A percentile compares a stretch with the other conserved stretches of the same genome.
These are phyloP conservation scores for Gallinago paraguaiae DNA, from an alignment of 2,113 vertebrate species.

Conservation along the genomic window DNA sequence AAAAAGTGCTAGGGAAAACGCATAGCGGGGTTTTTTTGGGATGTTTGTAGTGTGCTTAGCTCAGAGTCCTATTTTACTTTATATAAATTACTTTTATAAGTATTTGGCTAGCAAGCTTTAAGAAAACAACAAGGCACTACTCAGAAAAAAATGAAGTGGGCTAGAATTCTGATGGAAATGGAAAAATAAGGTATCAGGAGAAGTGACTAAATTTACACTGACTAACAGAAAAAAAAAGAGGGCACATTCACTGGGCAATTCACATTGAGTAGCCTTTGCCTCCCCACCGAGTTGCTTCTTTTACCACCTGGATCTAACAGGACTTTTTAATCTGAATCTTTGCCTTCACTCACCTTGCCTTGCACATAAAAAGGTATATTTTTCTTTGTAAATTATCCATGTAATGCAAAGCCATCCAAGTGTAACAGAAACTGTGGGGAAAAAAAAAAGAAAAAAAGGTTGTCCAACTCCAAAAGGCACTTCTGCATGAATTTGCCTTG, in stretches of 20 bases:
- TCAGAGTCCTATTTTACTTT: neutral
- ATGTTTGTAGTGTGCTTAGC: neutral
- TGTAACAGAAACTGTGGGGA: neutral
- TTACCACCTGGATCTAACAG: neutral
- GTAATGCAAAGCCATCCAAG: neutral
- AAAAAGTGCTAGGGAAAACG: neutral
- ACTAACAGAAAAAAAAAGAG: neutral
- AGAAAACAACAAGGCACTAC: neutral
- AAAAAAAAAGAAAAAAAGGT: neutral
- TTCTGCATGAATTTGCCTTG: neutral
- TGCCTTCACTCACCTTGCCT: neutral
- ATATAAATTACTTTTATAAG: neutral
- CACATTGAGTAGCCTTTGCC: neutral
- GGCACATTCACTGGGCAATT: neutral
- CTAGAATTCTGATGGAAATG: neutral
- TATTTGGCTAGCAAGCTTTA: neutral
- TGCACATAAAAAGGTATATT: neutral
- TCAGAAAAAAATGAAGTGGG: neutral
- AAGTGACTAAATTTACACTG: neutral
- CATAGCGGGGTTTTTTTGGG: neutral
- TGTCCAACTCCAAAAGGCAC: neutral
- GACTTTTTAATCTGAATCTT: neutral
- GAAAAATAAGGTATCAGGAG: neutral
- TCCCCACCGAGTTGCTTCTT: neutral
- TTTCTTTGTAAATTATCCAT: slow-evolving; percentile 13